These are phyloP conservation scores for Micropoecilia bifurca DNA, from an alignment of 2,797 vertebrate genomes.

Conservation along the genomic window DNA sequence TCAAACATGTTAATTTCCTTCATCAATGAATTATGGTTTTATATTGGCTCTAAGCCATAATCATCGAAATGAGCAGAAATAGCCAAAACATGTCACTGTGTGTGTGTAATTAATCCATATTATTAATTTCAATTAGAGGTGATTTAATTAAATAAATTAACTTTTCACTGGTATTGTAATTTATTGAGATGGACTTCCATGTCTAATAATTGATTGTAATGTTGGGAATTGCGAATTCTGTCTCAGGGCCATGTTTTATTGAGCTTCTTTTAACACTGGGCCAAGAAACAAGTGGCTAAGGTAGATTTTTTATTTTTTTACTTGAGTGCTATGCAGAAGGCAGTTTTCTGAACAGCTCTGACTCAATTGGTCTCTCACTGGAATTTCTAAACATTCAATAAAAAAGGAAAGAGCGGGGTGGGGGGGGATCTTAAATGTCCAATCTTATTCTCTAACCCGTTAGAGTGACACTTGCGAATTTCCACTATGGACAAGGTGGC, in stretches of 20 bases:
- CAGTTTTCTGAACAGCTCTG: conserved; percentile 60
- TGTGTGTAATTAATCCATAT: not conserved
- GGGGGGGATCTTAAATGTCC: conserved; percentile 72
- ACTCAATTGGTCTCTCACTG: conserved; percentile 74
- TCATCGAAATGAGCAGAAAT: not conserved
- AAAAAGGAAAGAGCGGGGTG: conserved; percentile 48
- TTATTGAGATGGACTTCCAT: not conserved
- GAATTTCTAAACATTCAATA: conserved; percentile 73
- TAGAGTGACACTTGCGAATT: conserved; percentile 86
- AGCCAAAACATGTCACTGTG: not conserved
- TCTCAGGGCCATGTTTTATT: conserved; percentile 28
- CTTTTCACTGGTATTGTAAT: not conserved
- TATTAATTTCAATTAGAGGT: not conserved
- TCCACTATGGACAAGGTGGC: conserved; percentile 84
- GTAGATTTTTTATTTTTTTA: conserved; percentile 53
- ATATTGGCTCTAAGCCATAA: not conserved
- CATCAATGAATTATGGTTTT: not conserved
- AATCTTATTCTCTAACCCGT: conserved; percentile 78
- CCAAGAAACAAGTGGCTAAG: conserved; percentile 65
- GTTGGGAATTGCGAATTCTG: conserved; percentile 8
- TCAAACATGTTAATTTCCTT: not conserved
- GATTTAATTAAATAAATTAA: not conserved
- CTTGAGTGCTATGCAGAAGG: conserved; percentile 67
- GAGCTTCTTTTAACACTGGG: conserved; percentile 31
- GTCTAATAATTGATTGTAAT: conserved; percentile 7